Evolutionary conservation across 2,113 vertebrate genomes (phyloP).

Genomic region (Coracopsis vasa): DNA sequence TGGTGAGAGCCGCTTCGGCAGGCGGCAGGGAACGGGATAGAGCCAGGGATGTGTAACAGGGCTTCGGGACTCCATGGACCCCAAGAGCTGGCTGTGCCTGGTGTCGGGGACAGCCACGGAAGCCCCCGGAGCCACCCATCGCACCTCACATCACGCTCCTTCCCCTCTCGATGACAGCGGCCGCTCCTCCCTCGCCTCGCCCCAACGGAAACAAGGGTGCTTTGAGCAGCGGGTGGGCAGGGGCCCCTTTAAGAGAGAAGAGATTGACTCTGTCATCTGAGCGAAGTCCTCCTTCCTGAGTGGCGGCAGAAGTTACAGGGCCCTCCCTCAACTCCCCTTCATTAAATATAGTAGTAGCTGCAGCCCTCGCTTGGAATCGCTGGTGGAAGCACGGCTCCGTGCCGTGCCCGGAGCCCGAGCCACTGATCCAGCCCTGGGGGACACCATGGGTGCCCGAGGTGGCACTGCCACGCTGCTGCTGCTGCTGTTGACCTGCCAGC

Average conservation of each 20-base stretch:
- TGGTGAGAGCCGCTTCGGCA: background rate
- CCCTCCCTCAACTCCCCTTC: slow-evolving; percentile 64
- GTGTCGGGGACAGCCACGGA: background rate
- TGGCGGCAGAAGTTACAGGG: slow-evolving; percentile 49
- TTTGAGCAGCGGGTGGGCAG: background rate
- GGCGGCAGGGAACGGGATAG: fast-evolving
- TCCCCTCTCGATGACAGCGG: fast-evolving
- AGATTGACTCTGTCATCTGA: slow-evolving; percentile 48
- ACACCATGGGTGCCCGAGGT: slow-evolving; percentile 6
- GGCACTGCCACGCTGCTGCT: background rate
- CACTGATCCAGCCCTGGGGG: background rate
- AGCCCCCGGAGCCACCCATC: background rate
- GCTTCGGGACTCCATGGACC: background rate
- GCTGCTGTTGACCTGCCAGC: background rate
- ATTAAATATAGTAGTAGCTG: slow-evolving; percentile 70
- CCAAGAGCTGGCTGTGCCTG: background rate
- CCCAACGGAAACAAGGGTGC: background rate
- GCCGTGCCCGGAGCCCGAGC: background rate
- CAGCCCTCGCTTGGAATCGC: background rate
- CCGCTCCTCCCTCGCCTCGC: background rate
- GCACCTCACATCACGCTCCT: background rate
- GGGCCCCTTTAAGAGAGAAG: slow-evolving; percentile 59
- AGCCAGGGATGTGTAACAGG: fast-evolving
- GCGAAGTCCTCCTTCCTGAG: slow-evolving; percentile 49
- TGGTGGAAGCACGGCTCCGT: background rate